Base-by-base conservation (phyloP, 2,888 invertebrate species). In the Polyommatus icarus region DNA sequence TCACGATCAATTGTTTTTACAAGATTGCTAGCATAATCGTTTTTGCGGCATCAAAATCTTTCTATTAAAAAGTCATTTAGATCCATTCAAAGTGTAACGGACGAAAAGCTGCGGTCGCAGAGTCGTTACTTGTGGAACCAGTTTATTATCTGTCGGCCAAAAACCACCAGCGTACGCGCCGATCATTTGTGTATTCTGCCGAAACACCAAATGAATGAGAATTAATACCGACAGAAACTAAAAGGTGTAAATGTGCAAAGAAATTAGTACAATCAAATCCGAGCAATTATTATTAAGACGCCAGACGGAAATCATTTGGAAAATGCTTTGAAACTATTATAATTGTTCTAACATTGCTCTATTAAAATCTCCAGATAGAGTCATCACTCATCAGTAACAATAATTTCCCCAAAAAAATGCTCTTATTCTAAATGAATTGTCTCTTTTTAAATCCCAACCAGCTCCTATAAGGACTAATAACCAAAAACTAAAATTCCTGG, bases 141-240 rank as follows among this genome's bases (percentile, higher is more conserved):
- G 67, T 67, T 67, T 29, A 29, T 67, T 67, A 67, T 32, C 24
- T 67, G 61, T 24, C 29, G 67, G 29, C 67, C 4, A 32, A 67
- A 67, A 67, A 67, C 67, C 67, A 5, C 67, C 32, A 67, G 67
- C 67, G 67, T 67, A 67, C 67, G 67, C 15, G 67, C 67, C 67
- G 67, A 67, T 67, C 29, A 32, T 29, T 67, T 67, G 67, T 61
- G 61, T 67, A 20, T 67, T 67, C 29, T 32, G 32, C 29, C 29
- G 18, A 67, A 32, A 67, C 0, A 29, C 15, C 29, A 15, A 15
- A 67, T 15, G 15, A 67, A 20, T 67, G 6, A 20, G 15, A 15
- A 67, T 18, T 5, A 15, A 15, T 29, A 12, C 15, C 10, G 29
- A 15, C 15, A 67, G 1, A 29, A 67, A 15, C 10, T 29, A 29